A percentile compares a stretch with the other conserved stretches of the same genome.
These are phyloP conservation scores for Eublepharis macularius DNA, from an alignment of 2,113 vertebrate genomes.

Conservation along the genomic window DNA sequence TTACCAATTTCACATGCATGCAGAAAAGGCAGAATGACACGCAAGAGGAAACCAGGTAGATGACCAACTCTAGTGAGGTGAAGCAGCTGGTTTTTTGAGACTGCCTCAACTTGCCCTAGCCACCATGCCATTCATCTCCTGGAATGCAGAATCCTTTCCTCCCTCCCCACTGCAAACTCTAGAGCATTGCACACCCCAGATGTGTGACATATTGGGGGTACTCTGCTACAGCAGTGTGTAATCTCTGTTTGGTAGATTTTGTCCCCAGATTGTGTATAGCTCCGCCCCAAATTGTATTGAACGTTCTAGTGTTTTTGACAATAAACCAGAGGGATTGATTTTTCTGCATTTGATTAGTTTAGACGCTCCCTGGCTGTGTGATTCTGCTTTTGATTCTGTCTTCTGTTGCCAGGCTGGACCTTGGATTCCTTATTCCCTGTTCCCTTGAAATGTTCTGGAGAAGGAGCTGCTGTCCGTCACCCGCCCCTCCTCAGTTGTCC, in stretches of 20 bases:
- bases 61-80: no score
- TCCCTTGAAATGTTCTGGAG: neutral
- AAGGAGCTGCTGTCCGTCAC: neutral
- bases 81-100: no score
- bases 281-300: neutral
- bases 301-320: accelerated
- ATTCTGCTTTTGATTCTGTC: neutral
- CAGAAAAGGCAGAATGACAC: no score
- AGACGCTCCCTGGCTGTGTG: neutral
- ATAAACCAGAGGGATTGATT: neutral
- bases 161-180: no score
- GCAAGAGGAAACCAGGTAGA: no score
- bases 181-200: no score
- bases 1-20: no score
- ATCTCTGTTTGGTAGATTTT: conserved; percentile 10
- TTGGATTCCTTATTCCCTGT: neutral
- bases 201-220: neutral
- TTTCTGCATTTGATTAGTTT: neutral
- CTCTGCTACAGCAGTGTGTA: neutral
- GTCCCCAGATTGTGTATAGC: neutral
- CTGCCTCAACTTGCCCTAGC: no score
- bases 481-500: neutral
- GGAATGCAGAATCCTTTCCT: no score
- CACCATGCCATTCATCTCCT: no score
- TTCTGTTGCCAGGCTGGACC: accelerated